Conservation (phyloP, 2,888 invertebrate species). For the Adineta ricciae region DNA sequence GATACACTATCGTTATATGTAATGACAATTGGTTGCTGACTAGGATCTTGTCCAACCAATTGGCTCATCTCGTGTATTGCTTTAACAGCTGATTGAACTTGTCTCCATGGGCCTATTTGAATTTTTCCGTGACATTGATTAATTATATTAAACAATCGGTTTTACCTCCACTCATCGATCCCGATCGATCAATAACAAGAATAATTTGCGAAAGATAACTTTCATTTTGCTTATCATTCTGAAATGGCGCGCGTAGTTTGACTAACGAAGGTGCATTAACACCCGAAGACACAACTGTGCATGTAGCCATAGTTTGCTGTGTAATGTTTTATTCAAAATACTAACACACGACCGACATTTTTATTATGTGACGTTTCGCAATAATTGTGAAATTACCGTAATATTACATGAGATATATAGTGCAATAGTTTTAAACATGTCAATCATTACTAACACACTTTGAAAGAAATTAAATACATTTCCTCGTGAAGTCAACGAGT, state of each 20-base stretch:
- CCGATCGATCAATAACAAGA: slow-evolving; percentile 15
- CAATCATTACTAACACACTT: too few species aligned
- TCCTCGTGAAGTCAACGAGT: too few species aligned
- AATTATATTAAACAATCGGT: background rate
- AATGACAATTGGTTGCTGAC: background rate
- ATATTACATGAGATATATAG: background rate
- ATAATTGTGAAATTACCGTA: background rate
- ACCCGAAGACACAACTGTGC: background rate
- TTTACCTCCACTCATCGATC: background rate
- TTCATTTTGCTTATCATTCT: background rate
- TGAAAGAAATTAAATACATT: too few species aligned
- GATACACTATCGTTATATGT: background rate
- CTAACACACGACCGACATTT: background rate
- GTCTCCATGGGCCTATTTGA: background rate
- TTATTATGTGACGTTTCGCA: background rate
- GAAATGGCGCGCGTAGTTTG: background rate
- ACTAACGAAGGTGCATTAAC: background rate
- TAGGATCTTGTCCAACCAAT: background rate
- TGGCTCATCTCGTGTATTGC: background rate
- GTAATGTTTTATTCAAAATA: background rate
- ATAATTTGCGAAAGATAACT: background rate
- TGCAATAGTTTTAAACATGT: background rate
- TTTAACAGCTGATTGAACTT: background rate
- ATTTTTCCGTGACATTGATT: background rate
- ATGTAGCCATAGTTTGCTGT: background rate